Base-by-base conservation (phyloP, 2,113 vertebrate species). In the Eptatretus burgeri region DNA sequence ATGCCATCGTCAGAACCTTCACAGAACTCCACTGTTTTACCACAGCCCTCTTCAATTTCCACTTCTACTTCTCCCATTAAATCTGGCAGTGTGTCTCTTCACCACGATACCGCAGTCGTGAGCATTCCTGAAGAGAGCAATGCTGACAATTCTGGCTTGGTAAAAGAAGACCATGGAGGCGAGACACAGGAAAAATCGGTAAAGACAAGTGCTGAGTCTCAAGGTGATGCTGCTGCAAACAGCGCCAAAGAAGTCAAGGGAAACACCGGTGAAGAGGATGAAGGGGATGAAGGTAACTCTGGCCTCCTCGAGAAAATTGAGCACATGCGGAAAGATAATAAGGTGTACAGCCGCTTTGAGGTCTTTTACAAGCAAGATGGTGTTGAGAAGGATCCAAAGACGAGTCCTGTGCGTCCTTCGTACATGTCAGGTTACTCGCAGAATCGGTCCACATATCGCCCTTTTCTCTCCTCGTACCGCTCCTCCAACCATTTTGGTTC, bases 271-370 rank as follows among this genome's bases (percentile, higher is more conserved):
- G 56, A 9, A 17, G n/a, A 10, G n/a, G 56, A n/a, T 2, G 56
- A n/a, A n/a, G 56, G 20, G n/a, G 56, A 60, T n/a, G 56, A 60
- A n/a, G 20, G 56, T 0, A 17, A n/a, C n/a, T 82, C 93, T 4
- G 80, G 78, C 10, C 74, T 93, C 14, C 75, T 96, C 53, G 79
- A 80, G 63, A 80, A 72, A 63, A 84, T 96, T 73, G 82, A 91
- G 67, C 85, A 72, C 65, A 86, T 85, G 80, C 71, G 88, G 65
- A 95, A 87, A 66, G 85, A 89, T 67, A 87, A 81, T 67, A 78
- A 79, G 7, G 85, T 91, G 65, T 96, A 95, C 71, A 96, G 91
- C 62, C 77, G 91, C 13, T 96, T 96, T 64, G 83, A 96, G 74
- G 85, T 93, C 66, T 78, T 82, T 65, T 82, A 72, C 72, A 78